These are phyloP conservation scores for Thamnophis elegans DNA, from an alignment of 2,797 vertebrate genomes.

Conservation along the genomic window DNA sequence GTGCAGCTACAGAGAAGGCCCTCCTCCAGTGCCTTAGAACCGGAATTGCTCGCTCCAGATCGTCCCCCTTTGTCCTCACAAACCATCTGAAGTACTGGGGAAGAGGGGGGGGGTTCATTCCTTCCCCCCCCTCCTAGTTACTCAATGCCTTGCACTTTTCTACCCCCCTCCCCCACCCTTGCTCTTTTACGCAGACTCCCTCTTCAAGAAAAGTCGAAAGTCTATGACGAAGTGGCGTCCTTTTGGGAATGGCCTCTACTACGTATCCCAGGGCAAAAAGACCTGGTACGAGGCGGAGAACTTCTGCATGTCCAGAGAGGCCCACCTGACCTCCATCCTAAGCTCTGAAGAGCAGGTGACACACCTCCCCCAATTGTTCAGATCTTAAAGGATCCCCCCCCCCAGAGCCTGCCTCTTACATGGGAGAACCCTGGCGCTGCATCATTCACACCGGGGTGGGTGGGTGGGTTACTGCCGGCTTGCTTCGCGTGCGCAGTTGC, in stretches of 20 bases:
- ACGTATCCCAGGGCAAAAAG: slow-evolving; percentile 5
- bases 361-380: not conserved
- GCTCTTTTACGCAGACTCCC: not conserved
- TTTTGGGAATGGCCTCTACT: slow-evolving; percentile 31
- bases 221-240: slow-evolving; percentile 8
- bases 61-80: not conserved
- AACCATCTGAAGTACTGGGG: too few species aligned
- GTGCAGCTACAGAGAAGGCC: too few species aligned
- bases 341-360: slow-evolving; percentile 41
- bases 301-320: slow-evolving; percentile 10
- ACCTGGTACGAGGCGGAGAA: slow-evolving; percentile 15
- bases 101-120: too few species aligned
- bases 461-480: too few species aligned
- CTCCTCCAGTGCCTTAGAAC: not conserved
- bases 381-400: not conserved
- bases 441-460: not conserved
- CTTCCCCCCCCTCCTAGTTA: accelerated
- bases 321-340: slow-evolving; percentile 40
- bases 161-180: accelerated
- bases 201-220: not conserved
- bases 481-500: too few species aligned
- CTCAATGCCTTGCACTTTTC: not conserved
- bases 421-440: not conserved
- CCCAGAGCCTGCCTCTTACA: not conserved
- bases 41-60: accelerated